Conservation (phyloP, 2,888 invertebrate genomes). For the Linyphia triangularis region DNA sequence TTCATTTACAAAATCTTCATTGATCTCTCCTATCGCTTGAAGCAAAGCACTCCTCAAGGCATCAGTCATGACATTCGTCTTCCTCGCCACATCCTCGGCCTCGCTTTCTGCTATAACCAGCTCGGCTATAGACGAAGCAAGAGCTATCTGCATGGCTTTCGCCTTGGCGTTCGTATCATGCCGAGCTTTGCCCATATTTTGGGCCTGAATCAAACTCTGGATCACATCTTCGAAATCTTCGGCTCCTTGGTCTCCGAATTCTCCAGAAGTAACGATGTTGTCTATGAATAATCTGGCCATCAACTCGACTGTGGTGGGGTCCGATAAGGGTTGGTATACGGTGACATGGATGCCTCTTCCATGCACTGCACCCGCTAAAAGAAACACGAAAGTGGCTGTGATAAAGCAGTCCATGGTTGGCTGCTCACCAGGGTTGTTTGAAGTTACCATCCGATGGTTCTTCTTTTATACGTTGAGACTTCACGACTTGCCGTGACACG, state of each 20-base stretch:
- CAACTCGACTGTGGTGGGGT: slow-evolving; percentile 2
- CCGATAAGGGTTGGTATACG: not conserved
- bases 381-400: not conserved
- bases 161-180: slow-evolving; percentile 33
- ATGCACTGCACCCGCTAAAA: not conserved
- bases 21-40: not conserved
- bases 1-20: slow-evolving; percentile 23
- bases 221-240: slow-evolving; percentile 48
- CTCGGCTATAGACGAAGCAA: slow-evolving; percentile 48
- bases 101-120: slow-evolving; percentile 30
- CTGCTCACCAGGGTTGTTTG: not conserved
- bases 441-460: not conserved
- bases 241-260: slow-evolving; percentile 27
- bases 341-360: not conserved
- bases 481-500: slow-evolving; percentile 10
- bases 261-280: not conserved
- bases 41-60: slow-evolving; percentile 2
- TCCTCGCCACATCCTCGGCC: not conserved
- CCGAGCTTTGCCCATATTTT: not conserved
- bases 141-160: slow-evolving; percentile 41
- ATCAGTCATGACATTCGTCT: not conserved
- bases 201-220: slow-evolving; percentile 33
- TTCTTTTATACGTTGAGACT: not conserved
- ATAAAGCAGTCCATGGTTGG: slow-evolving; percentile 41
- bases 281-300: slow-evolving; percentile 5